Evolutionary conservation across 2,888 invertebrate species (phyloP), one percentile per base, ranked within the genome.

Genomic region (Crocallis elinguaria): DNA sequence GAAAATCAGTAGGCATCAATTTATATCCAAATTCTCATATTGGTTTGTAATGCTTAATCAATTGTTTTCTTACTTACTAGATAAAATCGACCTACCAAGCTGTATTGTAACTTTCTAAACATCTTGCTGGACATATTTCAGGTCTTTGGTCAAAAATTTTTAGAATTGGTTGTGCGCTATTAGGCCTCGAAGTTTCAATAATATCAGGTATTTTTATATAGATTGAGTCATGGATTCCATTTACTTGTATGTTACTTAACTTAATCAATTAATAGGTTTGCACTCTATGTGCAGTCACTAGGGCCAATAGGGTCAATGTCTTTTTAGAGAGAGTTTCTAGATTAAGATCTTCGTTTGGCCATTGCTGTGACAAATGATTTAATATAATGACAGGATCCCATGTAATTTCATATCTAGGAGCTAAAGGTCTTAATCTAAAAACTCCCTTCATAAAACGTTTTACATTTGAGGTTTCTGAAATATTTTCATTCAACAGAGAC

Each of bases 291-390:
- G 48, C 48, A 33, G 48, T 48, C 4, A 39, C 48, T 2, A 48
- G 6, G 25, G 48, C 48, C 27, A 48, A 25, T 14, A 48, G 6
- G 11, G 48, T 39, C 5, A 12, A 2, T 9, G 33, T 39, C 32
- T 48, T 48, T 39, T 48, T 33, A 0, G 48, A 39, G 8, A 48
- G 25, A n/a, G 14, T 46, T 46, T 38, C 46, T 11, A 48, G 9
- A 5, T 17, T 12, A 2, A 48, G 39, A 2, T 14, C n/a, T 14
- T 7, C 6, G 25, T 39, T 23, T 29, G 23, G 23, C 23, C 23
- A 23, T 23, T 23, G 5, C 8, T 23, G 23, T 2, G 23, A 3
- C 7, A 23, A 23, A 23, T 23, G 7, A 7, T 23, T 7, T 23
- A 23, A 1, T 6, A 23, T 8, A 5, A 7, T 23, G 23, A 6